A percentile compares a stretch with the other conserved stretches of the same genome.
phyloP scores from a whole-genome alignment of 2,888 invertebrate species.

The Diarsia dahlii region DNA sequence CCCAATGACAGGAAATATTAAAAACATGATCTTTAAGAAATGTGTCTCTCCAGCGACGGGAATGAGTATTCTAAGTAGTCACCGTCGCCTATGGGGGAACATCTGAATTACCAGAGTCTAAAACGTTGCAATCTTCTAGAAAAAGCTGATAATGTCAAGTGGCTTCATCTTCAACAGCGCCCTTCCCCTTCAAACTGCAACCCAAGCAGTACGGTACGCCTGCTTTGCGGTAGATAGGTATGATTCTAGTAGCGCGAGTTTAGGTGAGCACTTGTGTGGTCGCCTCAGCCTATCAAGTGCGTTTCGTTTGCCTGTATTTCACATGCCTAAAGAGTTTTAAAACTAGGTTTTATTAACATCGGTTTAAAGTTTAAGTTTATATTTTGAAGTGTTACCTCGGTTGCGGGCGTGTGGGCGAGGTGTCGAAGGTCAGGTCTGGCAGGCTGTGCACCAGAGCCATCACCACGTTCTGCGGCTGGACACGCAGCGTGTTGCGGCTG shows the following conservation, averaged over 20 bases:
- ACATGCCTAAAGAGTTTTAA: not conserved
- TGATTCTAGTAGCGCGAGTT: not conserved
- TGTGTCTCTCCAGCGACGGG: not conserved
- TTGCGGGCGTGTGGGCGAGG: conserved; percentile 72
- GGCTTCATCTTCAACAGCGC: not conserved
- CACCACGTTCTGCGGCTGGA: conserved; percentile 92
- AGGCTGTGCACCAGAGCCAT: conserved; percentile 94
- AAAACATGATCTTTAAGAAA: not conserved
- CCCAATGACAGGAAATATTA: not conserved
- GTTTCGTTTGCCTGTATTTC: not conserved
- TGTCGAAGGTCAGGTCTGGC: conserved; percentile 92
- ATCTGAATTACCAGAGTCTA: not conserved
- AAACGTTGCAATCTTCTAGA: not conserved
- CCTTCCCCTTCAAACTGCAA: not conserved
- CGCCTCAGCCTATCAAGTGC: not conserved
- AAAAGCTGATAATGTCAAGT: not conserved
- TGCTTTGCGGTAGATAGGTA: not conserved
- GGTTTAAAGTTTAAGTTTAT: not conserved
- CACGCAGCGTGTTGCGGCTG: conserved; percentile 90
- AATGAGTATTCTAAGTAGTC: not conserved
- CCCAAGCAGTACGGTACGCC: not conserved
- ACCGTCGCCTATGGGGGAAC: too few relatives aligned
- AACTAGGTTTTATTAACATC: not conserved
- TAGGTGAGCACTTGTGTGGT: not conserved
- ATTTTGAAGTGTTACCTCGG: conserved; percentile 29